Evolutionary conservation across 2,113 vertebrate genomes (phyloP), one percentile per base, ranked within the genome.

Genomic region (Asarcornis scutulata): DNA sequence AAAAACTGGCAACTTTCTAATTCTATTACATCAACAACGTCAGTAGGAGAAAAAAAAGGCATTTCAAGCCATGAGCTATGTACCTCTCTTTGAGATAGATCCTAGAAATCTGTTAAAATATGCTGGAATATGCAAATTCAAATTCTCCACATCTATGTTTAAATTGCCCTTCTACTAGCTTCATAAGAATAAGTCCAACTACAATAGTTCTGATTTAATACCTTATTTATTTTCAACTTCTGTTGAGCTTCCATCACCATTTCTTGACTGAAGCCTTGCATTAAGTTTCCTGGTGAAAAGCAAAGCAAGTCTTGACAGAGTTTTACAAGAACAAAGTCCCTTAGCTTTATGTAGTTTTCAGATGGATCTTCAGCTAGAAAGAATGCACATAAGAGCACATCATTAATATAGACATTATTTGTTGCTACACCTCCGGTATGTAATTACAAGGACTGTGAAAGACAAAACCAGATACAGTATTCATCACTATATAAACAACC

Each of bases 151-250:
- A 26, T 82, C 14, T 52, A 38, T 20, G 8, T 44, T 36, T 36
- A 79, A 71, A 32, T 16, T 52, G 4, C 72, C 62, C 32, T 20
- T 83, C 44, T 89, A 66, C 46, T 56, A 27, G 17, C 22, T 74
- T 55, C 17, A 14, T 78, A 80, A 63, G 15, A 84, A 27, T 22
- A 81, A 50, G 36, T 17, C 42, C 48, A 87, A 36, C 36, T 78
- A 86, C 34, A 85, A 58, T 14, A 53, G 21, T 68, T 91, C 13
- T 68, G 12, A 92, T 91, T 93, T 95, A 88, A 88, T 98, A 99
- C 99, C 99, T 99, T 99, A 98, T 99, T 99, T 96, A 99, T 99
- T 98, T 99, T 99, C 95, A 99, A 96, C 95, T 99, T 99, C 64
- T 99, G 98, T 88, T 99, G 99, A 50, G 99, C 98, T 96, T 99